Conservation (phyloP, 2,888 invertebrate genomes). For the Odontothrips loti region DNA sequence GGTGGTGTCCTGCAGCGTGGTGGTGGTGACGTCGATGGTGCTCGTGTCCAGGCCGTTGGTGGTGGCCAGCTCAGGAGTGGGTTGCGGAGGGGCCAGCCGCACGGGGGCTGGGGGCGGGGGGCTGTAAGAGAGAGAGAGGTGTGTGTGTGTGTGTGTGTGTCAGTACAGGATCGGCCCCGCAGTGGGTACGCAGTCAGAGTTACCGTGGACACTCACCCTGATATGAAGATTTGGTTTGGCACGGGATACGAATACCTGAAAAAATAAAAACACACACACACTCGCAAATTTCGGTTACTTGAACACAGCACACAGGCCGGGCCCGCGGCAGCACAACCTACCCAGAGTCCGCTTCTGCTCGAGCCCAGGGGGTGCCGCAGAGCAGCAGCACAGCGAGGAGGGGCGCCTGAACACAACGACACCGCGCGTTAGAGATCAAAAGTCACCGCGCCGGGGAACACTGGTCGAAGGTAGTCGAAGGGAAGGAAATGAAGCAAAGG, state of each 20-base stretch:
- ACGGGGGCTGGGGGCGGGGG: not conserved
- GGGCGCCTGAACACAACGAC: slow-evolving; percentile 1
- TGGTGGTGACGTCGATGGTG: not conserved
- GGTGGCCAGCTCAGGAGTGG: not conserved
- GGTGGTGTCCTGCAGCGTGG: slow-evolving; percentile 21
- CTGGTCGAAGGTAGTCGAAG: too few species aligned
- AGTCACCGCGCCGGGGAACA: too few species aligned
- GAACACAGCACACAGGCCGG: too few species aligned
- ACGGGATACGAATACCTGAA: not conserved
- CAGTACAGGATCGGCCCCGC: too few species aligned
- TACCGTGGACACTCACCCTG: not conserved
- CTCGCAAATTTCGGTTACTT: too few species aligned
- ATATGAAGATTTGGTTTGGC: not conserved
- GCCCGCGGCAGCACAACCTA: too few species aligned
- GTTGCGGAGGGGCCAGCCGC: not conserved
- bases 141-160: not conserved
- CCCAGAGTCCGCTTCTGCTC: not conserved
- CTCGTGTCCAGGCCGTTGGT: not conserved
- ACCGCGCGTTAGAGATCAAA: too few species aligned
- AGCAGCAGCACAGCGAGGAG: not conserved
- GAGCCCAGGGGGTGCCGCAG: not conserved
- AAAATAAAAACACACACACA: not conserved
- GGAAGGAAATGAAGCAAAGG: too few species aligned
- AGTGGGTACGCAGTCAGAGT: too few species aligned
- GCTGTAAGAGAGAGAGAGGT: not conserved